phyloP scores from a whole-genome alignment of 2,113 vertebrate species.

The Montifringilla adamsi region DNA sequence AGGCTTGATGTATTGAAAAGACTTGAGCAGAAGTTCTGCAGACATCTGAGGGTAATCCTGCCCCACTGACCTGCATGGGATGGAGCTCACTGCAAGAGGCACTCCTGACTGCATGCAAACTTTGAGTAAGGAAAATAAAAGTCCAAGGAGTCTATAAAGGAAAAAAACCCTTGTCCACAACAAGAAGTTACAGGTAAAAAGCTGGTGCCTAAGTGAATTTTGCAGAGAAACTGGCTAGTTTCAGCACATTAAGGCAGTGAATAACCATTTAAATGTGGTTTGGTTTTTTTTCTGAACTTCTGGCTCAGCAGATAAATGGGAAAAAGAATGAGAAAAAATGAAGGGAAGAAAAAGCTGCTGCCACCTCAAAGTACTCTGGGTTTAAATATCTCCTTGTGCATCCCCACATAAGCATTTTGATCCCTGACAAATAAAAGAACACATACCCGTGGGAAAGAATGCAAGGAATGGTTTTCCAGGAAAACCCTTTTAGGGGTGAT shows the following conservation, averaged over 20 bases:
- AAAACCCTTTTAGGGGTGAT: neutral
- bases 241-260: neutral
- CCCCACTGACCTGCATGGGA: neutral
- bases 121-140: neutral
- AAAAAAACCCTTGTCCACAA: neutral
- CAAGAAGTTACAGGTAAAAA: neutral
- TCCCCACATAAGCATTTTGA: neutral
- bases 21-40: neutral
- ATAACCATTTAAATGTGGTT: neutral
- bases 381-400: neutral
- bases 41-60: neutral
- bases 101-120: neutral
- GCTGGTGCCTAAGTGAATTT: neutral
- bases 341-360: neutral
- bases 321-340: neutral
- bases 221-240: neutral
- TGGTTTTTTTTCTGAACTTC: neutral
- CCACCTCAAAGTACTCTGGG: neutral
- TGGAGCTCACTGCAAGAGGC: neutral
- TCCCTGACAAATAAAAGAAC: neutral
- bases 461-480: constrained; percentile 38
- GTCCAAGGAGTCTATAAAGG: neutral
- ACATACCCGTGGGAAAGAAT: neutral
- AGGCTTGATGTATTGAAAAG: neutral
- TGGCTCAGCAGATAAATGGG: neutral